A percentile compares a stretch with the other conserved stretches of the same genome.
These are phyloP conservation scores for Telenomus remus DNA, from an alignment of 1,140 invertebrate genomes.

Conservation along the genomic window DNA sequence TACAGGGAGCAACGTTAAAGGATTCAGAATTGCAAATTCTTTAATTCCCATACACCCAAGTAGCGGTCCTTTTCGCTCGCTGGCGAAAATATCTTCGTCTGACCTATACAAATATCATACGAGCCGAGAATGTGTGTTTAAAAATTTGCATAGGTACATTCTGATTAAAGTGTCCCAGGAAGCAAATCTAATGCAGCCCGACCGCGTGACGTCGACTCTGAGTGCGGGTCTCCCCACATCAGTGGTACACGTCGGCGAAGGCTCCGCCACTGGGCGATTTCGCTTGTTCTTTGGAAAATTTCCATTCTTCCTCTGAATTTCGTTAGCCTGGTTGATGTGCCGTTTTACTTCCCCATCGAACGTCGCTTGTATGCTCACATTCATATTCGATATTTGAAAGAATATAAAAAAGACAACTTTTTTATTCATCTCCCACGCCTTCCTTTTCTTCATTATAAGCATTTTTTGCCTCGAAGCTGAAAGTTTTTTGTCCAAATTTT, in stretches of 20 bases:
- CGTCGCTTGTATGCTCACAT: slow-evolving; percentile 10
- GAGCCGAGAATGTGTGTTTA: slow-evolving; percentile 74
- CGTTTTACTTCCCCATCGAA: slow-evolving; percentile 28
- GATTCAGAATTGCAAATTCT: slow-evolving; percentile 77
- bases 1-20: slow-evolving; percentile 65
- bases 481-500: too few relatives aligned
- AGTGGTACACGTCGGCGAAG: slow-evolving; percentile 59
- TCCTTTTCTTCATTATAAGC: slow-evolving; percentile 21
- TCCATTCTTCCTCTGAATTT: slow-evolving; percentile 54
- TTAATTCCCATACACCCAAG: slow-evolving; percentile 70
- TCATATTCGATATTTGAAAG: slow-evolving; percentile 20
- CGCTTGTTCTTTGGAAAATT: slow-evolving; percentile 52
- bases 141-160: slow-evolving; percentile 77
- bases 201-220: slow-evolving; percentile 46
- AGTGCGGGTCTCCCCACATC: slow-evolving; percentile 54
- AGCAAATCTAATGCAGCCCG: slow-evolving; percentile 75
- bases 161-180: slow-evolving; percentile 76
- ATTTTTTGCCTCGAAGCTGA: slow-evolving; percentile 10
- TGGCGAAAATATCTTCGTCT: slow-evolving; percentile 74
- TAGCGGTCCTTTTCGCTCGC: slow-evolving; percentile 41
- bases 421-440: not conserved
- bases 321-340: slow-evolving; percentile 36
- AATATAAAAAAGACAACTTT: not conserved
- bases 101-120: slow-evolving; percentile 75
- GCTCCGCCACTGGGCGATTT: slow-evolving; percentile 48